Evolutionary conservation across 1,140 invertebrate genomes (phyloP), one percentile per base, ranked within the genome.

Genomic region (Zaprionus inermis): DNA sequence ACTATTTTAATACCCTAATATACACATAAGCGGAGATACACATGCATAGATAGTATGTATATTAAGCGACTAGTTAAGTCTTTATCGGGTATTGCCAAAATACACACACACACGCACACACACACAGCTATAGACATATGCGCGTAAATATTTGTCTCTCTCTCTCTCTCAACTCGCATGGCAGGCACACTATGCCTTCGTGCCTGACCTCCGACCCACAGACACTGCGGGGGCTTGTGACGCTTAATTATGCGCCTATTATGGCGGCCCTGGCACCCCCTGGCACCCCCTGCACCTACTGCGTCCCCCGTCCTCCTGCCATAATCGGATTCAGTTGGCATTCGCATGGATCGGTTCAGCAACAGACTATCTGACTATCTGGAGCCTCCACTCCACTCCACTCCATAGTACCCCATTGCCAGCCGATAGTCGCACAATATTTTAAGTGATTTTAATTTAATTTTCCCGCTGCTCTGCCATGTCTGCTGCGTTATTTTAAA

Each of bases 361-460:
- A n/a, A 12, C 11, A 38, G 36, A n/a, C 36, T 14, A 24, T 24
- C 22, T 11, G 36, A 12, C 36, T 38, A 0, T 5, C 11, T 11
- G 36, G 36, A 38, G 36, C 14, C 3, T 46, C 44, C 16, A 57
- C 67, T 61, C 18, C 16, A 57, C 67, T 61, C 18, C 24, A 28
- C 24, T 4, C 24, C 24, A 28, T 36, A 55, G 20, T 14, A 22
- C 11, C 11, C 24, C 28, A 34, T 64, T 16, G 55, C 36, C 68
- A 63, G 56, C 57, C 58, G 76, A 72, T 70, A 71, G 57, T 71
- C 57, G 44, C 64, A 52, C 78, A 67, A 89, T 89, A 89, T 89
- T 89, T 84, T 82, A 84, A 90, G 78, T 89, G 85, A 90, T 85
- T 84, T 89, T 84, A 89, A 89, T 89, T 89, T 90, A 85, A 89